phyloP scores from a whole-genome alignment of 2,888 invertebrate genomes.

The Harpalus rubripes region DNA sequence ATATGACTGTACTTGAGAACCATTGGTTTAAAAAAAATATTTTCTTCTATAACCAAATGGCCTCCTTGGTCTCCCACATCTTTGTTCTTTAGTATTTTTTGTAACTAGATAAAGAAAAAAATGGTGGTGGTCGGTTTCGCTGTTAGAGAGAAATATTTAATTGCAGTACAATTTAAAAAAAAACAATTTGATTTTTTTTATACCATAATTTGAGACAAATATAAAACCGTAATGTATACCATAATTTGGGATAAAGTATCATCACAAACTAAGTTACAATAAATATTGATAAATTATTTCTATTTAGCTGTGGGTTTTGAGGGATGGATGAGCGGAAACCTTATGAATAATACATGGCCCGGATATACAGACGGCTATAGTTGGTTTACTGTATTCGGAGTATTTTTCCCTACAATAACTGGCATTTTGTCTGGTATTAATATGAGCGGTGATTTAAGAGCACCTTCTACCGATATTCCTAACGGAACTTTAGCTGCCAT shows the following conservation, averaged over 20 bases:
- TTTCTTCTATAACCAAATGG: too few species aligned
- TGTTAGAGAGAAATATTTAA: too few species aligned
- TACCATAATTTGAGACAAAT: too few species aligned
- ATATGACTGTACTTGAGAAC: too few species aligned
- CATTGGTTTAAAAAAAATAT: too few species aligned
- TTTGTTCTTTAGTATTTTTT: too few species aligned
- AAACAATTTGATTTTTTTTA: too few species aligned
- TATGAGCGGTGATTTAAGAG: conserved; percentile 97
- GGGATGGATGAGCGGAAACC: conserved; percentile 90
- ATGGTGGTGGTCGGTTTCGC: too few species aligned
- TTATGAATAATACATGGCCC: conserved; percentile 90
- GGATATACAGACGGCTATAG: conserved; percentile 88
- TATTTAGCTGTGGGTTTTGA: conserved; percentile 87
- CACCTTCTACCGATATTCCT: conserved; percentile 95
- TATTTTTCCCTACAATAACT: conserved; percentile 98
- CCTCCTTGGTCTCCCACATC: too few species aligned
- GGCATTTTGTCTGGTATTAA: conserved; percentile 98
- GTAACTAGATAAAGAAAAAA: too few species aligned
- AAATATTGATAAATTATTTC: background rate
- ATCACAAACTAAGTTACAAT: background rate
- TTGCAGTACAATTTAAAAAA: too few species aligned
- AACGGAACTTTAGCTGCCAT: conserved; percentile 96
- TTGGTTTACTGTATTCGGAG: conserved; percentile 98
- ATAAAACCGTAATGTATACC: background rate
- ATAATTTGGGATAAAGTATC: background rate